Base-by-base conservation (phyloP, 2,113 vertebrate species). In the Laticauda laticaudata region DNA sequence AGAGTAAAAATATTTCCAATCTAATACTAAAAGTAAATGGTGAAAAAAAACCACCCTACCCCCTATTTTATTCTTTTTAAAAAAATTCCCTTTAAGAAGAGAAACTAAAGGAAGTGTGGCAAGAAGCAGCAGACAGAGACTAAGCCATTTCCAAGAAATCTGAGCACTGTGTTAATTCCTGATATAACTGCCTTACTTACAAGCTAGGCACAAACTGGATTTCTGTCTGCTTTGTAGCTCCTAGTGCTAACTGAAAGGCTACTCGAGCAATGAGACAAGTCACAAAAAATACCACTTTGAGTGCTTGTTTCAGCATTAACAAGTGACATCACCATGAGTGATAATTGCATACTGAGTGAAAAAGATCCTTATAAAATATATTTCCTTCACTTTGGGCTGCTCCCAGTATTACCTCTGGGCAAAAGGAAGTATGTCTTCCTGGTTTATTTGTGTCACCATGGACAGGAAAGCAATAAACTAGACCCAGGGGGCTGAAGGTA, bases 381-480 rank as follows among this genome's bases (percentile, higher is more conserved):
- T 81, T 92, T 48, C 91, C 91, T 93, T 95, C 93, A 96, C 96
- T 96, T 97, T 91, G 92, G 88, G 91, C 61, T 94, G 95, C 93
- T 94, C 94, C 91, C 48, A 86, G 94, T 92, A 23, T 91, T 96
- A 88, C 93, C 93, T 88, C 53, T 0, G 0, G 92, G 57, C 87
- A 93, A 88, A 91, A 26, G 91, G 96, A 96, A 94, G 90, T 92
- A 96, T 93, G 89, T 94, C 94, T 56, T 64, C 92, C 90, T 91
- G 86, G 90, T 95, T 88, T 95, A 93, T 97, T 95, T 95, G 96
- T 95, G 95, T 96, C 95, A 94, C 95, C 93, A 95, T 88, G 95
- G 95, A 91, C 75, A 93, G 93, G 95, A 95, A 34, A 95, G 94
- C 94, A 92, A 94, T 95, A 95, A 95, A 94, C 61, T 85, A 95